Evolutionary conservation across 2,888 invertebrate genomes (phyloP).

Genomic region (Melolontha melolontha): DNA sequence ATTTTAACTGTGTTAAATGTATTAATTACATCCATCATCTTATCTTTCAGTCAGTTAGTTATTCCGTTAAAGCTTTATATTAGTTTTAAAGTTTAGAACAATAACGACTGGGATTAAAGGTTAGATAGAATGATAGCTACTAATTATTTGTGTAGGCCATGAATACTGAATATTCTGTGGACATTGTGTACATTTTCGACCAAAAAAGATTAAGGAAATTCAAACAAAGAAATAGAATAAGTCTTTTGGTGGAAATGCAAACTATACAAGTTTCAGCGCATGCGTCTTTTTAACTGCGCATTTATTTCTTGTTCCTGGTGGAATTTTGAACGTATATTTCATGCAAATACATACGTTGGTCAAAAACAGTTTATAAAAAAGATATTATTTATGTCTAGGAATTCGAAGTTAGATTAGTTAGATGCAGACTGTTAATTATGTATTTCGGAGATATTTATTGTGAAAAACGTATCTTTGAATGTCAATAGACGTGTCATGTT

Average conservation of each 20-base stretch:
- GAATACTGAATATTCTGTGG: too few relatives aligned
- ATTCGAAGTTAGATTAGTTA: too few relatives aligned
- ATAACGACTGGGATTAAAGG: too few relatives aligned
- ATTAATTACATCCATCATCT: too few relatives aligned
- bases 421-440: neutral
- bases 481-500: neutral
- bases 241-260: conserved; percentile 7
- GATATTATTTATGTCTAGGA: neutral
- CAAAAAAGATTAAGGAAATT: too few relatives aligned
- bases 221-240: neutral
- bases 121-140: too few relatives aligned
- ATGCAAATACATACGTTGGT: neutral
- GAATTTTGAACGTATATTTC: conserved; percentile 6
- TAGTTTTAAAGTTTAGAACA: too few relatives aligned
- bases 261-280: neutral
- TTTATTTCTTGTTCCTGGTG: neutral
- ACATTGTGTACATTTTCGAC: too few relatives aligned
- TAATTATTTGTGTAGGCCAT: too few relatives aligned
- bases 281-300: conserved; percentile 13
- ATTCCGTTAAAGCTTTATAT: too few relatives aligned
- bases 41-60: too few relatives aligned
- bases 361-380: conserved; percentile 1
- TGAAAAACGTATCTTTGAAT: neutral
- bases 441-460: conserved; percentile 1
- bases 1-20: too few relatives aligned